A percentile compares a stretch with the other conserved stretches of the same genome.
Evolutionary conservation across 2,888 invertebrate genomes (phyloP).

Genomic region (Drosophila ustulata): DNA sequence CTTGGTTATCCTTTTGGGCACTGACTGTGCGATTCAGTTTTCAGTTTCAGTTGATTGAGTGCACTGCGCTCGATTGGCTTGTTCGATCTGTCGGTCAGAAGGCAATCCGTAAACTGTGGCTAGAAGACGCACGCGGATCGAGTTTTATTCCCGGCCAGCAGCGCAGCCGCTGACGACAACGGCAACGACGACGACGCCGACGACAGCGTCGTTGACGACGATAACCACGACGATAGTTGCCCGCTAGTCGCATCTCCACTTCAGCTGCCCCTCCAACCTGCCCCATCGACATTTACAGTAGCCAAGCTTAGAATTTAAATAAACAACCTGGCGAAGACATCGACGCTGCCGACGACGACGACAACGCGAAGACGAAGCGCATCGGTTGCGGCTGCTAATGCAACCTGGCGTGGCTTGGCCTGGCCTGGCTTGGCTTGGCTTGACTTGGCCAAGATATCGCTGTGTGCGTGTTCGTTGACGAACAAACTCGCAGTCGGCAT

Average conservation of each 20-base stretch:
- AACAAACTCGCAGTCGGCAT: constrained; percentile 17
- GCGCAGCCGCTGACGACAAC: constrained; percentile 51
- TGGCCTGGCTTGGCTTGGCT: constrained; percentile 26
- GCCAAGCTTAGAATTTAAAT: constrained; percentile 82
- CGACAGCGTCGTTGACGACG: constrained; percentile 45
- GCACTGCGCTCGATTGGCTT: constrained; percentile 82
- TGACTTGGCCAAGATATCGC: constrained; percentile 22
- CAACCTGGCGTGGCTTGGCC: constrained; percentile 43
- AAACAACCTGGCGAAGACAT: constrained; percentile 60
- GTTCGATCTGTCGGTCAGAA: constrained; percentile 84
- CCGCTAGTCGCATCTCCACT: constrained; percentile 26
- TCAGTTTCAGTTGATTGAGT: constrained; percentile 65
- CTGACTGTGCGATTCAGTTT: constrained; percentile 25
- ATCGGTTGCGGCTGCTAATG: constrained; percentile 55
- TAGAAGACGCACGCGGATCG: constrained; percentile 84
- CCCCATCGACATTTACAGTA: constrained; percentile 54
- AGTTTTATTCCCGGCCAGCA: constrained; percentile 85
- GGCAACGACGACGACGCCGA: constrained; percentile 42
- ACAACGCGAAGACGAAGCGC: constrained; percentile 52
- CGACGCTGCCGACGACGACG: constrained; percentile 30
- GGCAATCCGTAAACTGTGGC: constrained; percentile 86
- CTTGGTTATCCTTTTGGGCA: constrained; percentile 59
- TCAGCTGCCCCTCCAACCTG: background rate
- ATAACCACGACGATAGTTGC: constrained; percentile 45
- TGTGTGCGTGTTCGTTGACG: constrained; percentile 25